Conservation (phyloP, 2,797 vertebrate species). For the Apodemus agrarius region DNA sequence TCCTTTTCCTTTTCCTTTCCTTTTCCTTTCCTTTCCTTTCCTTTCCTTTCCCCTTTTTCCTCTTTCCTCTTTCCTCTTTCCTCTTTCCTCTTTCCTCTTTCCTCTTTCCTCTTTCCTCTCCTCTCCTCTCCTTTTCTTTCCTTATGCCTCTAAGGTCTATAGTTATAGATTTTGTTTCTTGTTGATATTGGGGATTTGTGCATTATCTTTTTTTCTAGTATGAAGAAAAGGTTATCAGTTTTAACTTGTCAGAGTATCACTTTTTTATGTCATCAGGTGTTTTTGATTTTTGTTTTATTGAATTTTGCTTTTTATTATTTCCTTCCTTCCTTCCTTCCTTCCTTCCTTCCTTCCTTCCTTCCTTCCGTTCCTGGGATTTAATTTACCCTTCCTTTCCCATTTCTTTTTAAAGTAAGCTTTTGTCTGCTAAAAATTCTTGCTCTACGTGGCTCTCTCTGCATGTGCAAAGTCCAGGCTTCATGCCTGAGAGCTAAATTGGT, state of each 20-base stretch:
- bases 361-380: not conserved
- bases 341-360: not conserved
- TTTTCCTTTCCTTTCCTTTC: too few species aligned
- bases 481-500: not conserved
- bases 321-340: not conserved
- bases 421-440: not conserved
- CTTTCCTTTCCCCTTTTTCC: too few species aligned
- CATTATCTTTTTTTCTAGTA: not conserved
- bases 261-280: not conserved
- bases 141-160: not conserved
- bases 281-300: constrained; percentile 22
- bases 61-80: too few species aligned
- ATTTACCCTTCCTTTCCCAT: not conserved
- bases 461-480: not conserved
- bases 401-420: not conserved
- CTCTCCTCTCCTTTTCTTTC: not conserved
- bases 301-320: constrained; percentile 29
- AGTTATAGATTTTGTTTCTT: constrained; percentile 33
- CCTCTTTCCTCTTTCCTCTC: too few species aligned
- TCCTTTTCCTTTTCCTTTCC: too few species aligned
- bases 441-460: constrained; percentile 5
- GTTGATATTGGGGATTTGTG: constrained; percentile 13
- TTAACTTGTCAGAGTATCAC: constrained; percentile 7
- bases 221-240: not conserved
- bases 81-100: too few species aligned